Evolutionary conservation across 2,888 invertebrate genomes (phyloP), one percentile per base, ranked within the genome.

Genomic region (Acanthosepion pharaonis): DNA sequence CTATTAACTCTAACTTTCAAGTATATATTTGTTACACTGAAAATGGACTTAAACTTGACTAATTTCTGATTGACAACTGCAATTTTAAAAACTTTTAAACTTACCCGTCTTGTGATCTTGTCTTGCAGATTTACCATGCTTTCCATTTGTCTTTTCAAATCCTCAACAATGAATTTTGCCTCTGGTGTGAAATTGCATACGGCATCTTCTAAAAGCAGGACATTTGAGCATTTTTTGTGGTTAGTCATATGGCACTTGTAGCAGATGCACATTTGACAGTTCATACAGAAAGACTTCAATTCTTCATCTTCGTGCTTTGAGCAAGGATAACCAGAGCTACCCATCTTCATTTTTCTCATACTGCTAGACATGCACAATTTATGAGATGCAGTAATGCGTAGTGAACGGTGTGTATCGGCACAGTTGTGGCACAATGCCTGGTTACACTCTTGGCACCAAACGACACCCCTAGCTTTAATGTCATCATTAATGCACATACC

Each of bases 131-230:
- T 51, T 11, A 51, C 93, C 93, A 93, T 53, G 11, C 33, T 53
- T 28, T 53, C 53, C 93, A 93, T 93, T 23, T 93, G 93, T 51
- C 53, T 51, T 11, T 51, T 93, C 51, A 93, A 15, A 53, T 49
- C 53, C 4, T 93, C 93, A 53, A 93, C 51, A 9, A 93, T 93
- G 0, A 93, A 6, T 53, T 93, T n/a, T 5, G 93, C 93, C 3
- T 49, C 33, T 20, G 93, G 23, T 53, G 93, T 23, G 48, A 53
- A 93, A 25, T 93, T 28, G 25, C 20, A 6, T 6, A 94, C 94
- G 48, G 94, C 94, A 28, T 94, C 94, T n/a, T 94, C 94, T 42
- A 94, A 64, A 53, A 94, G 94, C 4, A 64, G 42, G 15, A 94
- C 42, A n/a, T 64, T 55, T 23, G 5, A 18, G 42, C 94, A 94